Conservation (phyloP, 2,888 invertebrate genomes). For the Hypsopygia costalis region DNA sequence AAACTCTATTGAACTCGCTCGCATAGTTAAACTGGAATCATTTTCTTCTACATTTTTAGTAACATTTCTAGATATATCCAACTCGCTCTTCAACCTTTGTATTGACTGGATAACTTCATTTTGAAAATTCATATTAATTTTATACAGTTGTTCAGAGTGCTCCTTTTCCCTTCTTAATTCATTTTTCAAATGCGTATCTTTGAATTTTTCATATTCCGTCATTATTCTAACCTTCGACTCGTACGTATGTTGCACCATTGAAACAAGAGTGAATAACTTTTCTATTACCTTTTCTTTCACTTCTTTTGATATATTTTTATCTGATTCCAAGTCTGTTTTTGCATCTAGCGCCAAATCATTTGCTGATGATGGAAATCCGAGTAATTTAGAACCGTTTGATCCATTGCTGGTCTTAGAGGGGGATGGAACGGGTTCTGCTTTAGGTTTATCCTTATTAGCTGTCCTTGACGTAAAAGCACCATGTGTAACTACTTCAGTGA, state of each 20-base stretch:
- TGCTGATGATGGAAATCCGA: slow-evolving; percentile 71
- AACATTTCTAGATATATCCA: slow-evolving; percentile 58
- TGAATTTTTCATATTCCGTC: slow-evolving; percentile 68
- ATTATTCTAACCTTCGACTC: slow-evolving; percentile 71
- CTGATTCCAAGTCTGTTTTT: slow-evolving; percentile 70
- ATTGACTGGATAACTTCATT: slow-evolving; percentile 68
- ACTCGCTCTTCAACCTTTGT: slow-evolving; percentile 63
- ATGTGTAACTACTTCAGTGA: slow-evolving; percentile 69
- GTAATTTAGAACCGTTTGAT: slow-evolving; percentile 48
- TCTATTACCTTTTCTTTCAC: slow-evolving; percentile 69
- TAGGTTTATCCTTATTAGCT: slow-evolving; percentile 40
- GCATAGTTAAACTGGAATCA: slow-evolving; percentile 26
- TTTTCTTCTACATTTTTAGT: slow-evolving; percentile 39
- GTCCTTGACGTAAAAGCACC: slow-evolving; percentile 65
- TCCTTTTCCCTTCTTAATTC: slow-evolving; percentile 66
- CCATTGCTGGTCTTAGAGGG: slow-evolving; percentile 35
- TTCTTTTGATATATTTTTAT: slow-evolving; percentile 59
- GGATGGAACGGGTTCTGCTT: slow-evolving; percentile 35
- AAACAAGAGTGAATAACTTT: slow-evolving; percentile 62
- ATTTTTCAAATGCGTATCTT: slow-evolving; percentile 63
- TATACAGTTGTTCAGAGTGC: slow-evolving; percentile 69
- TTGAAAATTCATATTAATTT: slow-evolving; percentile 71
- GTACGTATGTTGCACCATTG: slow-evolving; percentile 71
- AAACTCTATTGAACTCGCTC: slow-evolving; percentile 51
- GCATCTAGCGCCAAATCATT: slow-evolving; percentile 70